Conservation (phyloP, 2,888 invertebrate genomes). For the Ditula angustiorana region DNA sequence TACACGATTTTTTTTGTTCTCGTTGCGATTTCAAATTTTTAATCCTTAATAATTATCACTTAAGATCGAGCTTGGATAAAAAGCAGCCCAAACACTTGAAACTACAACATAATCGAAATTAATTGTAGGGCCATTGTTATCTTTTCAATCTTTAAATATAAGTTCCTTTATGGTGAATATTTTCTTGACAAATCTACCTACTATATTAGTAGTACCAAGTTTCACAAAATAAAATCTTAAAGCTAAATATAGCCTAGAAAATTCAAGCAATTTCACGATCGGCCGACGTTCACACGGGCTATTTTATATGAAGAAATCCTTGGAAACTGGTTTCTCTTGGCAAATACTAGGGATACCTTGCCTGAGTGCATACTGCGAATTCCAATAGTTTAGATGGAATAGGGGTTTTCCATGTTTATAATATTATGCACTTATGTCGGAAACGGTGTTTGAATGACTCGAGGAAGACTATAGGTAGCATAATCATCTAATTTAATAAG, state of each 20-base stretch:
- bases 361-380: conserved; percentile 17
- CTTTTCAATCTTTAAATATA: too few relatives aligned
- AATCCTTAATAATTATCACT: too few relatives aligned
- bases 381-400: conserved; percentile 8
- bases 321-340: conserved; percentile 36
- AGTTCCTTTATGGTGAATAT: too few relatives aligned
- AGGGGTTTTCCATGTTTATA: conserved; percentile 3
- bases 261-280: conserved; percentile 37
- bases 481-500: too few relatives aligned
- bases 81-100: too few relatives aligned
- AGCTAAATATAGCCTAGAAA: conserved; percentile 28
- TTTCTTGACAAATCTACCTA: too few relatives aligned
- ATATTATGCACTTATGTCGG: background rate
- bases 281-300: conserved; percentile 32
- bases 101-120: too few relatives aligned
- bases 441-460: background rate
- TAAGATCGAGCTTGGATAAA: too few relatives aligned
- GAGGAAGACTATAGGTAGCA: background rate
- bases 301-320: conserved; percentile 37
- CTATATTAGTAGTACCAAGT: too few relatives aligned
- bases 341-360: conserved; percentile 34
- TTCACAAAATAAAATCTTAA: conserved; percentile 1
- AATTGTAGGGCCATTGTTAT: too few relatives aligned
- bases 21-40: too few relatives aligned
- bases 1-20: too few relatives aligned